Evolutionary conservation across 2,113 vertebrate species (phyloP), one percentile per base, ranked within the genome.

Genomic region (Seriola rivoliana): DNA sequence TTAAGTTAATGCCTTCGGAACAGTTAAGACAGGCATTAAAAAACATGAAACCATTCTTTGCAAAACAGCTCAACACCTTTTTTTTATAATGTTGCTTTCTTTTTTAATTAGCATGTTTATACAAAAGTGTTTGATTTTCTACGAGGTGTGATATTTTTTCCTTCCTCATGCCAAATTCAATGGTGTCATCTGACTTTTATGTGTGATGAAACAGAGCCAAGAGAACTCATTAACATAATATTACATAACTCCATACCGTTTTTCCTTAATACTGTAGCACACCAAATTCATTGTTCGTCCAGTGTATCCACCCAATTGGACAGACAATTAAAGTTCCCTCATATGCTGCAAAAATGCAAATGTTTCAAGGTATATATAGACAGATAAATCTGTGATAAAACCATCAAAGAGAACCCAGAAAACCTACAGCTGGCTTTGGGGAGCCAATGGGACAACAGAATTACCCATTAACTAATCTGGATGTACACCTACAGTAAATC

Each of bases 11-110:
- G 4, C 44, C 44, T 17, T 13, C 1, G 50, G 55, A 75, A 67
- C 12, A 78, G 34, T 73, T 58, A 55, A 81, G 36, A 23, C 46
- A 58, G 8, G 21, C 12, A 52, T 14, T 66, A 59, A 81, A 71
- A 63, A 36, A 14, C 25, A 50, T 23, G 19, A 71, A 81, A 63
- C 4, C 44, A 62, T 34, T 29, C n/a, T 66, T 71, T 58, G n/a
- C 36, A 65, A 62, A 62, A 75, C 25, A 63, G n/a, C 21, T 34
- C 0, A 6, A 3, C 4, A 54, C 29, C 48, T 50, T 5, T 32
- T 76, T 65, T 60, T 32, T 23, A 29, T 16, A 8, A 13, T 36
- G 13, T 13, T 44, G 17, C 13, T 48, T 12, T 57, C 9, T 42
- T 23, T 23, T 57, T 57, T 25, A 52, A 3, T 17, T 21, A 34